Evolutionary conservation across 2,113 vertebrate genomes (phyloP), one percentile per base, ranked within the genome.

Genomic region (Herpetotheres cachinnans): DNA sequence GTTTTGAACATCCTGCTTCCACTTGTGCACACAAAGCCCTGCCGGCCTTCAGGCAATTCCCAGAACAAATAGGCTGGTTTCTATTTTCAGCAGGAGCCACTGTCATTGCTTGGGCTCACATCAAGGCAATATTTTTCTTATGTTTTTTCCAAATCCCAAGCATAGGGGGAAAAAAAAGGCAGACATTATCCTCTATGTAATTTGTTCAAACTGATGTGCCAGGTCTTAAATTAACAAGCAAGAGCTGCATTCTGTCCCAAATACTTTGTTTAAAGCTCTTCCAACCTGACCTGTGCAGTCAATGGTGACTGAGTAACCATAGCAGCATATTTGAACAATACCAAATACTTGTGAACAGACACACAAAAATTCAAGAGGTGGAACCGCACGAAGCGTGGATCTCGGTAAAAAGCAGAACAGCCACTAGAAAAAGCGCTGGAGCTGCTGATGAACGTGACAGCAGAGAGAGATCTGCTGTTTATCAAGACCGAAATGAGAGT

Each of bases 221-320:
- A 59, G 38, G 21, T 52, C 46, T 85, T 71, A 52, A 82, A 93
- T 38, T 67, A 56, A 89, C 61, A 54, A 96, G 82, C 3, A 1
- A 88, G 32, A 87, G 66, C 44, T 56, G 34, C 61, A 40, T 83
- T 91, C 56, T 55, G 66, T 74, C 93, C 93, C 95, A 92, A 96
- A 96, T 82, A 93, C 86, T 96, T 96, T 47, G 70, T 86, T 91
- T 89, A 82, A 94, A 93, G 94, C 95, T 88, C 85, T 82, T 93
- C 90, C 88, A 80, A 44, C 74, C 71, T 96, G 96, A 96, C 97
- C 96, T 82, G 80, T 59, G 30, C 79, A 66, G 86, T 89, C 73
- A 90, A 71, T 10, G 79, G 92, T 83, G 91, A 76, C 87, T 56
- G 93, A 95, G 96, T 98, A 97, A 98, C 97, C 97, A 98, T 96